Conservation (phyloP, 2,113 vertebrate genomes). For the Oreotrochilus melanogaster region DNA sequence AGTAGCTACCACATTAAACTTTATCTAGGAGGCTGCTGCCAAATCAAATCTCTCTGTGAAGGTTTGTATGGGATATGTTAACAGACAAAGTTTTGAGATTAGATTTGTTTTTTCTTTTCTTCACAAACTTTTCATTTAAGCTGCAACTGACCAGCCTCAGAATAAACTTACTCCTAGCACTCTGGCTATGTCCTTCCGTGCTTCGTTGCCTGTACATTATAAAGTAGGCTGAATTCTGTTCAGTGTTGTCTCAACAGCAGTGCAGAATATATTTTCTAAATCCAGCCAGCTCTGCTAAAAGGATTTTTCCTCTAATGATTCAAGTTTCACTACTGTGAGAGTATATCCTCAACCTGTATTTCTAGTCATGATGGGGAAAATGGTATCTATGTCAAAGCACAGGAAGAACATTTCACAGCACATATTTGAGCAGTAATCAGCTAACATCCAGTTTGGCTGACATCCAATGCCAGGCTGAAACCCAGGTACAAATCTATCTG, state of each 20-base stretch:
- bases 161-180: neutral
- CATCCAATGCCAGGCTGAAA: neutral
- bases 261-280: neutral
- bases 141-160: neutral
- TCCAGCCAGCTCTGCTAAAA: neutral
- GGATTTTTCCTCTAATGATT: neutral
- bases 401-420: neutral
- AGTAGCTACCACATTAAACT: neutral
- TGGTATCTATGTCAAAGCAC: accelerated
- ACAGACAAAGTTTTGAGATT: neutral
- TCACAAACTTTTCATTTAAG: neutral
- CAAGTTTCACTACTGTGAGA: neutral
- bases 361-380: neutral
- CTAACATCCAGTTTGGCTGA: neutral
- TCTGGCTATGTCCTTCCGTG: neutral
- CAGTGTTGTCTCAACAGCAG: neutral
- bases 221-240: neutral
- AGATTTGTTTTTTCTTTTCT: neutral
- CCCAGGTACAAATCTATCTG: neutral
- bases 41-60: neutral
- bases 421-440: neutral
- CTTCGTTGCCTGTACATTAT: neutral
- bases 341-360: neutral
- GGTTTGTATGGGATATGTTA: neutral
- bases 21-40: neutral